phyloP scores from a whole-genome alignment of 2,113 vertebrate species.

The Eulemur macaco region DNA sequence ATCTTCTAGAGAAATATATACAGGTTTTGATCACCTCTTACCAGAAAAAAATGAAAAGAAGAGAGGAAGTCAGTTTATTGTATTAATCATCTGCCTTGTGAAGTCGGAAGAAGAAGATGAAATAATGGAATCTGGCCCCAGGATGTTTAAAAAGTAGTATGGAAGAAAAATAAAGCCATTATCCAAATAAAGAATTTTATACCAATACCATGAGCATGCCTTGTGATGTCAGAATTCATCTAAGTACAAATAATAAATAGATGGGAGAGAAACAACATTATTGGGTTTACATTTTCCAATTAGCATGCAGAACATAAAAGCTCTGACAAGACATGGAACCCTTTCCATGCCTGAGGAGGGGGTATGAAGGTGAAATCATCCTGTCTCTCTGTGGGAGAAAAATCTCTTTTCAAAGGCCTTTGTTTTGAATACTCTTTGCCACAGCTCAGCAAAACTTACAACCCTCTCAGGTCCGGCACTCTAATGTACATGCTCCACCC shows the following conservation, averaged over 20 bases:
- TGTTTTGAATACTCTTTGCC: not conserved
- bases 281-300: conserved; percentile 30
- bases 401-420: not conserved
- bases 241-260: conserved; percentile 54
- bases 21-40: not conserved
- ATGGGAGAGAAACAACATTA: not conserved
- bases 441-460: not conserved
- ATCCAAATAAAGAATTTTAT: not conserved
- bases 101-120: conserved; percentile 21
- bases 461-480: not conserved
- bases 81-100: not conserved
- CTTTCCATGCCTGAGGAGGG: not conserved
- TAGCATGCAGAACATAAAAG: conserved; percentile 10
- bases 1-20: not conserved
- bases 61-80: not conserved
- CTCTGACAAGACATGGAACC: not conserved
- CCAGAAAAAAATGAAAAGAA: not conserved
- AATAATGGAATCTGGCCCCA: conserved; percentile 6
- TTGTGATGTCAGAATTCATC: conserved; percentile 35
- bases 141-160: not conserved
- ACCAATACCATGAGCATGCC: not conserved
- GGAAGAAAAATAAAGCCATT: not conserved
- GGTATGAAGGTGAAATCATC: not conserved
- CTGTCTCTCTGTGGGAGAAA: not conserved
- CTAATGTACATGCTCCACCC: not conserved